Base-by-base conservation (phyloP, 1,140 invertebrate genomes). In the Dendroctonus ponderosae region DNA sequence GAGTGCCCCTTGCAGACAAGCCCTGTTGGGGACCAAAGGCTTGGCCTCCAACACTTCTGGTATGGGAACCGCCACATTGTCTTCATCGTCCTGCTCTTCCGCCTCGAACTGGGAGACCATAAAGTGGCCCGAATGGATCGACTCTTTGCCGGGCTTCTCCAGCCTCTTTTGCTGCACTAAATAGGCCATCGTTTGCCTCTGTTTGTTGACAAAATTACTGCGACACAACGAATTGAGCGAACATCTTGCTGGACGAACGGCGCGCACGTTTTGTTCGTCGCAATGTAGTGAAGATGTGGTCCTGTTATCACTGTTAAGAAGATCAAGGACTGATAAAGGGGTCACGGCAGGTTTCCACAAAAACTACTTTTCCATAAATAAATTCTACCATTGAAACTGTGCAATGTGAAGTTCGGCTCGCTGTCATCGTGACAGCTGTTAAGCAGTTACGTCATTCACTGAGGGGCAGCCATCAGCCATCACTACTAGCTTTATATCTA, bases 91-190 rank as follows among this genome's bases (percentile, higher is more conserved):
- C 78, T 94, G 91, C 37, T 87, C 91, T 78, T 95, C 92, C 40
- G 93, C 92, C 79, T 97, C 94, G 81, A 98, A 96, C 79, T 95
- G 89, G 51, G 94, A 97, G 46, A 98, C 90, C 96, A 98, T 98
- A 80, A 98, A 98, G 79, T 98, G 96, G 15, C 96, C 96, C 73
- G 94, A 97, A 79, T 98, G 96, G 73, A 98, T 98, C 2, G 89
- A 87, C 79, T 96, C 93, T 66, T 61, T 67, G 53, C 71, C 63
- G 42, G 65, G 68, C 52, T 73, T 65, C 54, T 70, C 67, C 60
- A 68, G 50, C 11, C 60, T 53, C 51, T 59, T 53, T 58, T 69
- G 62, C 40, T 72, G 69, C 53, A 73, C 51, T 63, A 67, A 57
- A 53, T 69, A 70, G 49, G 59, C 50, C 69, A 72, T 70, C 59